Conservation (phyloP, 2,113 vertebrate genomes). For the Apistogramma diplotaenia region DNA sequence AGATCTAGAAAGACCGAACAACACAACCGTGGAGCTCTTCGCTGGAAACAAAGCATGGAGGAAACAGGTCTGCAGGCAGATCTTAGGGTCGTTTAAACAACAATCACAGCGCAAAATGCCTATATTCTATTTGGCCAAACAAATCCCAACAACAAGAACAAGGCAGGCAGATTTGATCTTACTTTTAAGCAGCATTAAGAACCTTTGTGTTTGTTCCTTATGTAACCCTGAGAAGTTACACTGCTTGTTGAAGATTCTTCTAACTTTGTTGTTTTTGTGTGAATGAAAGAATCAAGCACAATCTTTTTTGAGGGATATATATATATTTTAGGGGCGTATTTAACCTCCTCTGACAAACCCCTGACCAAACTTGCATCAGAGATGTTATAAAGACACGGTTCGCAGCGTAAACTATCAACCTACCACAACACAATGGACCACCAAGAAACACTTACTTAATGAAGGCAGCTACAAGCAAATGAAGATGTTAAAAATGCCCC, state of each 20-base stretch:
- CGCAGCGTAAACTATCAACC: neutral
- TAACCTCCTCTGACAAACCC: neutral
- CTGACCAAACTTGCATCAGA: neutral
- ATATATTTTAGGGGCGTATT: neutral
- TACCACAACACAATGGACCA: neutral
- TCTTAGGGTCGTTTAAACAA: neutral
- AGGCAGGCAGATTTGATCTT: neutral
- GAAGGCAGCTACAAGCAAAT: too few species aligned
- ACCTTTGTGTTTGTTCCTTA: neutral
- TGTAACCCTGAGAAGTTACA: neutral
- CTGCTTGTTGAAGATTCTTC: neutral
- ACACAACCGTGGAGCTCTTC: neutral
- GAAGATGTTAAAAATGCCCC: too few species aligned
- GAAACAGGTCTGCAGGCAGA: neutral
- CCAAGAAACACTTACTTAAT: neutral
- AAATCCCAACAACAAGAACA: neutral
- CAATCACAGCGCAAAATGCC: neutral
- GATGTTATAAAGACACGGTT: neutral
- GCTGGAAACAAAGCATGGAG: neutral
- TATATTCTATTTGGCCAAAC: neutral
- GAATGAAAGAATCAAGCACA: neutral
- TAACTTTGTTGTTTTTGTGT: neutral
- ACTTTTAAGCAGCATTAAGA: neutral
- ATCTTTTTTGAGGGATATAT: neutral
- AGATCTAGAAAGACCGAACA: slow-evolving; percentile 12